phyloP scores from a whole-genome alignment of 2,888 invertebrate species.

The Tachina grossa region DNA sequence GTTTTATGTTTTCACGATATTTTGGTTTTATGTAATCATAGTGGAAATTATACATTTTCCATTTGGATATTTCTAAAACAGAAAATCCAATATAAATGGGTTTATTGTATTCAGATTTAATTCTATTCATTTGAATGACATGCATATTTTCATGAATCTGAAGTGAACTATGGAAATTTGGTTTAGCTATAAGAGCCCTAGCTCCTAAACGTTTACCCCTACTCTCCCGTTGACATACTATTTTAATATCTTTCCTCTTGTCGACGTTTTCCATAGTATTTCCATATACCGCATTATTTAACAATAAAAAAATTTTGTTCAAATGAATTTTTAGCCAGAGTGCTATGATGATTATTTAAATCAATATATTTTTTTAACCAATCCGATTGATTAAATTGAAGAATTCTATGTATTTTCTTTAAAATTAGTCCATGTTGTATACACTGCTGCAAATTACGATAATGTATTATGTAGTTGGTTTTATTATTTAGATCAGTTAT shows the following conservation, averaged over 20 bases:
- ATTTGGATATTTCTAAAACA: neutral
- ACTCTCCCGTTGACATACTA: neutral
- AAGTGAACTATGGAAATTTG: no score
- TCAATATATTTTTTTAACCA: slow-evolving; percentile 75
- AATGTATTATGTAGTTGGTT: no score
- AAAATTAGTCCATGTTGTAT: slow-evolving; percentile 73
- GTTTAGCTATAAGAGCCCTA: no score
- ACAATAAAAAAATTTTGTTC: slow-evolving; percentile 74
- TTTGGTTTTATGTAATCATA: no score
- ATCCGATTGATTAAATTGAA: slow-evolving; percentile 74
- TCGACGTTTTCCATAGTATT: neutral
- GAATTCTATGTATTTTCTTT: slow-evolving; percentile 74
- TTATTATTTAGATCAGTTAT: no score
- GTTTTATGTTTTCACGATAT: neutral
- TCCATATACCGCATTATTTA: neutral
- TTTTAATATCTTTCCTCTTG: neutral
- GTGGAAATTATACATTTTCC: neutral
- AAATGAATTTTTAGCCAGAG: slow-evolving; percentile 75
- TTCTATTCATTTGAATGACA: no score
- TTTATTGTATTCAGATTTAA: no score
- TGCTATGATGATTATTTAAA: slow-evolving; percentile 73
- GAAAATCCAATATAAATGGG: no score
- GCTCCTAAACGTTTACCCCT: no score
- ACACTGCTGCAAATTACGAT: slow-evolving; percentile 62
- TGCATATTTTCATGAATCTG: no score